Evolutionary conservation across 2,113 vertebrate species (phyloP).

Genomic region (Ceyx cyanopectus): DNA sequence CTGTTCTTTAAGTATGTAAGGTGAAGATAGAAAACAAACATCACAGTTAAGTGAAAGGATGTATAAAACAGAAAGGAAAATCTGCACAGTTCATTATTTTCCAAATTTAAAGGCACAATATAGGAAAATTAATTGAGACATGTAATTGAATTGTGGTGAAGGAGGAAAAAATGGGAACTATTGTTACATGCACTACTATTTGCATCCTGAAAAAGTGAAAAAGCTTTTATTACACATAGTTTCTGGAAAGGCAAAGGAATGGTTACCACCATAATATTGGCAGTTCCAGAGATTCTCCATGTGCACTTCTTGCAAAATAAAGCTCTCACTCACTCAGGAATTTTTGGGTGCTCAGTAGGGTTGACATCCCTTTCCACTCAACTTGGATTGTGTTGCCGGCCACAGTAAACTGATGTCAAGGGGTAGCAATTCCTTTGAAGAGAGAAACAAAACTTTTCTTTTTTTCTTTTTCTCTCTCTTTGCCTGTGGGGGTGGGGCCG

Average conservation of each 20-base stretch:
- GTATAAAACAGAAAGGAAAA: not conserved
- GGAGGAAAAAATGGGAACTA: not conserved
- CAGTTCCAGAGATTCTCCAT: not conserved
- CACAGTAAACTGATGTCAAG: too few relatives aligned
- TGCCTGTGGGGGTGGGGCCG: too few relatives aligned
- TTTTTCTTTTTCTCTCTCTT: too few relatives aligned
- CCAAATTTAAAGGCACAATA: not conserved
- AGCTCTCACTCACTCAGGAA: not conserved
- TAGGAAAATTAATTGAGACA: not conserved
- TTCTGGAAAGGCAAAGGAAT: not conserved
- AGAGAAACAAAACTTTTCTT: too few relatives aligned
- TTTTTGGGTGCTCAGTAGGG: not conserved
- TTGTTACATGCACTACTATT: rapidly evolving
- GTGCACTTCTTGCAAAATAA: rapidly evolving
- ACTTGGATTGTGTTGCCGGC: not conserved
- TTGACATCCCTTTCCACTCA: not conserved
- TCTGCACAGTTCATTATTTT: rapidly evolving
- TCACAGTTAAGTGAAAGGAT: not conserved
- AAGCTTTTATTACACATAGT: not conserved
- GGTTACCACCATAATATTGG: not conserved
- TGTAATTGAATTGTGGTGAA: not conserved
- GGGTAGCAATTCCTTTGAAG: too few relatives aligned
- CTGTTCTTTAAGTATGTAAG: not conserved
- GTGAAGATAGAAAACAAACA: not conserved
- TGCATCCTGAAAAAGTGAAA: not conserved